A percentile compares a stretch with the other conserved stretches of the same genome.
Evolutionary conservation across 2,888 invertebrate genomes (phyloP).

Genomic region (Limnephilus lunatus): DNA sequence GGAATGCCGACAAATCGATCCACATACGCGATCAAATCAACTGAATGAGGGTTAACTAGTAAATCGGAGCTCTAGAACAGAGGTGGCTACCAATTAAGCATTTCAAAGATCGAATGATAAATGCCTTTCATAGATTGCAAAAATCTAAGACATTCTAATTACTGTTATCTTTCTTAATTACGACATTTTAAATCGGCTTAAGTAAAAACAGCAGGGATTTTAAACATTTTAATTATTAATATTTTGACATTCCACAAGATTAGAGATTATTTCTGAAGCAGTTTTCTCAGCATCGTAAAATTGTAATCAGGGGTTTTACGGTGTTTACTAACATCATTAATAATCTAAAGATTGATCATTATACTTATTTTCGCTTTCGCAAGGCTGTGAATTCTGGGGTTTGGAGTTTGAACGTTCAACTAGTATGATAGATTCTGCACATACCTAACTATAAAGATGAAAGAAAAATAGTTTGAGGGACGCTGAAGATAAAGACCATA

Average conservation of each 20-base stretch:
- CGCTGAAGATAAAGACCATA: too few species aligned
- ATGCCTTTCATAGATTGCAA: neutral
- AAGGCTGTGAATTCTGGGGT: neutral
- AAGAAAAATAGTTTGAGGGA: neutral
- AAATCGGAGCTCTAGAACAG: neutral
- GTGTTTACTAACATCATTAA: constrained; percentile 7
- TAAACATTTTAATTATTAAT: constrained; percentile 12
- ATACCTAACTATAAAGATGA: neutral
- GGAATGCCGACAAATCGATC: neutral
- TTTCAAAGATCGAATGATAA: neutral
- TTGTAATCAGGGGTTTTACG: neutral
- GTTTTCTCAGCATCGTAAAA: constrained; percentile 6
- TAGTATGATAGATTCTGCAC: neutral
- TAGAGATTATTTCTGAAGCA: neutral
- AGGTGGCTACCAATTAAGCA: neutral
- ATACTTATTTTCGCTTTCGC: neutral
- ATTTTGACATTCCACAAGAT: neutral
- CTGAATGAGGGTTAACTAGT: neutral
- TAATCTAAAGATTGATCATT: neutral
- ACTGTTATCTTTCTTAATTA: neutral
- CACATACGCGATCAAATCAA: neutral
- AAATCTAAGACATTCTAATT: neutral
- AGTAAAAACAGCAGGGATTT: neutral
- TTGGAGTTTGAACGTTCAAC: neutral
- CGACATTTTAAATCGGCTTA: neutral